These are phyloP conservation scores for Loxodonta africana DNA, from an alignment of 2,113 vertebrate genomes.

Conservation along the genomic window DNA sequence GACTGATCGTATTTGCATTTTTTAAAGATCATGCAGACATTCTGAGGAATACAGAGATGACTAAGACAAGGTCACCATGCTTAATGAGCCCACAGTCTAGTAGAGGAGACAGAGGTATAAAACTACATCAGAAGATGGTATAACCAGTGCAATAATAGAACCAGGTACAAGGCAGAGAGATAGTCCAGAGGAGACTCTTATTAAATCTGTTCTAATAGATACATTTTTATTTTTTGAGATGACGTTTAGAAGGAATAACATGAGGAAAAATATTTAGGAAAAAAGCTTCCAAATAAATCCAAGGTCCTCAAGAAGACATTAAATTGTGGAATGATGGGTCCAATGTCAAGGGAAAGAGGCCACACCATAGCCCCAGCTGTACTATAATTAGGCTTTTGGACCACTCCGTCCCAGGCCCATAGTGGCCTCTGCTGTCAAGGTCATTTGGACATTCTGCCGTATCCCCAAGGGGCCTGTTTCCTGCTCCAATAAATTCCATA, in stretches of 20 bases:
- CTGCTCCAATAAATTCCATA: conserved; percentile 32
- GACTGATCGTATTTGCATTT: background rate
- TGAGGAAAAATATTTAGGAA: conserved; percentile 14
- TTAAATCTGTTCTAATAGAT: background rate
- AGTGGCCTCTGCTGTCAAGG: background rate
- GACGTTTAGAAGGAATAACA: background rate
- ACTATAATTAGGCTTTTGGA: background rate
- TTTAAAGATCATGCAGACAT: conserved; percentile 15
- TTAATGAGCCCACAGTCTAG: background rate
- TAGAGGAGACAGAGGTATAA: background rate
- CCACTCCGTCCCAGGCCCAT: background rate
- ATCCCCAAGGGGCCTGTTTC: conserved; percentile 14
- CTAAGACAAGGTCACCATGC: background rate
- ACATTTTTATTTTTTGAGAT: background rate
- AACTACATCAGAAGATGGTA: background rate
- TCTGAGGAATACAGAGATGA: background rate
- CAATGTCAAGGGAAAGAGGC: background rate
- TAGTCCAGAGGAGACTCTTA: background rate
- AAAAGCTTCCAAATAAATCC: background rate
- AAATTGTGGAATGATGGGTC: background rate
- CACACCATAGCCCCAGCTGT: background rate
- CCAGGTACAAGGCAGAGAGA: background rate
- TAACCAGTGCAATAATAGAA: background rate
- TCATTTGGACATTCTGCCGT: background rate
- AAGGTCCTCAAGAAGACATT: background rate